Evolutionary conservation across 1,140 invertebrate species (phyloP).

Genomic region (Trachymyrmex cornetzi): DNA sequence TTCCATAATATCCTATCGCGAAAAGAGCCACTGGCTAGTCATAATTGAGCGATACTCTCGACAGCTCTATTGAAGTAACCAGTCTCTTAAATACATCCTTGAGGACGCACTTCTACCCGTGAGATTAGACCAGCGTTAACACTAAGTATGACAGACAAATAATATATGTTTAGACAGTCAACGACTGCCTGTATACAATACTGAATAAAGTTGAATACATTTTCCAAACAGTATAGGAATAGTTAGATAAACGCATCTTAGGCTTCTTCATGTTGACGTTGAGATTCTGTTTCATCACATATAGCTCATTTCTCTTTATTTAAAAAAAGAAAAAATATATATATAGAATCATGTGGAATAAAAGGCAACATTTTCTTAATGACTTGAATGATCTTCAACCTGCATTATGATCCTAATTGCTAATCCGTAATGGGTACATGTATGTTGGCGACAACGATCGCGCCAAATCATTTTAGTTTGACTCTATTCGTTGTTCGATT

Average conservation of each 20-base stretch:
- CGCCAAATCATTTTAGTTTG: constrained; percentile 41
- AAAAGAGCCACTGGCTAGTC: constrained; percentile 16
- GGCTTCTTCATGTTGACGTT: background rate
- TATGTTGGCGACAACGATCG: constrained; percentile 46
- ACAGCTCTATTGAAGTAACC: constrained; percentile 20
- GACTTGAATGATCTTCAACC: constrained; percentile 65
- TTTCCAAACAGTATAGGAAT: background rate
- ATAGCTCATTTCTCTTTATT: background rate
- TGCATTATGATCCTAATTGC: constrained; percentile 76
- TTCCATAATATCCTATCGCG: constrained; percentile 25
- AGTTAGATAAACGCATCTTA: background rate
- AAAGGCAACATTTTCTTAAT: constrained; percentile 18
- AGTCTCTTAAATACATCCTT: constrained; percentile 13
- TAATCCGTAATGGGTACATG: constrained; percentile 72
- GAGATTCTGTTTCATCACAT: background rate
- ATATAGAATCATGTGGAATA: background rate
- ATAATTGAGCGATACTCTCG: constrained; percentile 25
- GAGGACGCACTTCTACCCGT: constrained; percentile 16
- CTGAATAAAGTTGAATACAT: background rate
- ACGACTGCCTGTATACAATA: background rate
- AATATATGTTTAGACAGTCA: constrained; percentile 9
- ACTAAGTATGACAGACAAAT: background rate
- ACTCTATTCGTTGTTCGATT: constrained; percentile 45
- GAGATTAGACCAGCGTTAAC: constrained; percentile 1
- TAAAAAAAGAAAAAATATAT: background rate